phyloP scores from a whole-genome alignment of 30 jellyfish, hydroid and myxozoan species.

The Turritopsis rubra region DNA sequence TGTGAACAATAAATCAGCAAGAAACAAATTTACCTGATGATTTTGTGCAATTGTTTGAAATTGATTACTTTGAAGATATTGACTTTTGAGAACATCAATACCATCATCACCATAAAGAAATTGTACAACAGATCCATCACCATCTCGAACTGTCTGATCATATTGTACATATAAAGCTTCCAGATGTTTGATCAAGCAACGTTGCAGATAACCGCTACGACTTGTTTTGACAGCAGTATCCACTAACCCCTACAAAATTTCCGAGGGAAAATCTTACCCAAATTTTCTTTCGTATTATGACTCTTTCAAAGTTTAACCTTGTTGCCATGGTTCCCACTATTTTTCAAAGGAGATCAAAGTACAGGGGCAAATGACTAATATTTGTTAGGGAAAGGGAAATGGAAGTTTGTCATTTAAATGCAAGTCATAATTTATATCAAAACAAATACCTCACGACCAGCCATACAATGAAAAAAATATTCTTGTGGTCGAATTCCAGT shows the following conservation, averaged over 20 bases:
- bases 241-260: constrained; percentile 80
- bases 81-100: constrained; percentile 78
- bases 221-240: constrained; percentile 99
- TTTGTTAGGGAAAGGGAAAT: no score
- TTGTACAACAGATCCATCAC: constrained; percentile 99
- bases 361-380: no score
- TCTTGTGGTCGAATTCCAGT: constrained; percentile 99
- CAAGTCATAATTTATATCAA: no score
- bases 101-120: constrained; percentile 99
- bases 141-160: constrained; percentile 97
- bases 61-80: constrained; percentile 59
- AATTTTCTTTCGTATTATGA: no score
- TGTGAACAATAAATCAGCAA: not conserved
- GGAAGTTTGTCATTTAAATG: no score
- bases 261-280: no score
- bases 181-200: constrained; percentile 96
- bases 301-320: no score
- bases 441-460: constrained; percentile 98
- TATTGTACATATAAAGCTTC: constrained; percentile 97
- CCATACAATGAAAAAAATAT: constrained; percentile 99
- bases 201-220: constrained; percentile 98
- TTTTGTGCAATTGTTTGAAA: constrained; percentile 77
- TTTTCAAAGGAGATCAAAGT: no score
- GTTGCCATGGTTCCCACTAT: no score
- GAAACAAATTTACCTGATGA: constrained; percentile 35